Base-by-base conservation (phyloP, 2,888 invertebrate species). In the Plebejus argus region DNA sequence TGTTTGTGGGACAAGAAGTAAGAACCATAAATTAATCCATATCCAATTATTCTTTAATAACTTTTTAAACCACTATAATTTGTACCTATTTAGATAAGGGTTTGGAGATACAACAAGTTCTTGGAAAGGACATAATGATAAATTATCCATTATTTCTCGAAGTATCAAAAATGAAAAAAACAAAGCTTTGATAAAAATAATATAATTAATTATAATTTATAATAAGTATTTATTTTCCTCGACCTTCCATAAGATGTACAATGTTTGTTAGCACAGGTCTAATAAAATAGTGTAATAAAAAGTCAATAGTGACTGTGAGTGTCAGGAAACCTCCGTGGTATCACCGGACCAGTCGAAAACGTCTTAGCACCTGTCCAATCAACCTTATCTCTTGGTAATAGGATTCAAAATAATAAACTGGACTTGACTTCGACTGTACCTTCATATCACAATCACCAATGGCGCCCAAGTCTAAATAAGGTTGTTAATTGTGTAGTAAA, bases 211-310 rank as follows among this genome's bases (percentile, higher is more conserved):
- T n/a, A n/a, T n/a, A n/a, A n/a, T n/a, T n/a, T n/a, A n/a, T n/a
- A n/a, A n/a, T n/a, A n/a, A n/a, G n/a, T n/a, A n/a, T n/a, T 1
- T 66, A 28, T 66, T 66, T 66, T 66, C 18, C 66, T 66, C 66
- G 6, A 18, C 1, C 23, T 61, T 61, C 78, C 78, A 79, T 81
- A 78, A 79, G 80, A 81, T 79, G 81, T 80, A 80, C 80, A 78
- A 80, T 76, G 70, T 78, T 76, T 75, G 79, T 76, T 80, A 77
- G 79, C 81, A 81, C 81, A 79, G 78, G 76, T 78, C 79, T 80
- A 81, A 81, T 82, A 83, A 81, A 83, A 82, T 80, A 79, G 81
- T 81, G n/a, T n/a, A n/a, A n/a, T n/a, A n/a, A n/a, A n/a, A 83
- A 83, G 83, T 83, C 83, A 83, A 82, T 15, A 74, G 80, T 81